Conservation (phyloP, 2,797 vertebrate genomes). For the Loriculus beryllinus region DNA sequence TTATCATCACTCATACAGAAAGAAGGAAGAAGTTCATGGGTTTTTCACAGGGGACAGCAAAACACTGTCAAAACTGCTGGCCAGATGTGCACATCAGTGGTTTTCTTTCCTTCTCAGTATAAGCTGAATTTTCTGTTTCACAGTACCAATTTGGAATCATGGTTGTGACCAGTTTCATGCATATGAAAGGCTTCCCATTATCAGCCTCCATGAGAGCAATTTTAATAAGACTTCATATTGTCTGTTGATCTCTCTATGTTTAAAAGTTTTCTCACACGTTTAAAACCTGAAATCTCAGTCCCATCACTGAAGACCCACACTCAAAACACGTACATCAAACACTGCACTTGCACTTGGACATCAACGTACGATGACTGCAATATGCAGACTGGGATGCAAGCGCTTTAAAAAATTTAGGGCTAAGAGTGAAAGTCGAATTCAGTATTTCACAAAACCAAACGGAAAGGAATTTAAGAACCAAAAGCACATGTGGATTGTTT, state of each 20-base stretch:
- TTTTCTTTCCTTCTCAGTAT: background rate
- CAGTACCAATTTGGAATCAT: background rate
- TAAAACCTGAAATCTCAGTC: background rate
- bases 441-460: background rate
- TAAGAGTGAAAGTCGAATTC: background rate
- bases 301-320: background rate
- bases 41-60: background rate
- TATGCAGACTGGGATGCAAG: background rate
- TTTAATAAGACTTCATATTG: background rate
- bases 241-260: background rate
- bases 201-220: background rate
- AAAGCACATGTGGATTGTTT: background rate
- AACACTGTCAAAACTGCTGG: background rate
- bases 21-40: background rate
- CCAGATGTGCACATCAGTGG: background rate
- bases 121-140: background rate
- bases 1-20: background rate
- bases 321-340: background rate
- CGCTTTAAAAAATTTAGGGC: background rate
- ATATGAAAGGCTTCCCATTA: background rate
- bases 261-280: background rate
- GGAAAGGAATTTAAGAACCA: background rate
- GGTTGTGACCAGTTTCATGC: background rate
- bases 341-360: background rate
- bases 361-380: rapidly evolving